Evolutionary conservation across 2,888 invertebrate species (phyloP).

Genomic region (Rhamnusium bicolor): DNA sequence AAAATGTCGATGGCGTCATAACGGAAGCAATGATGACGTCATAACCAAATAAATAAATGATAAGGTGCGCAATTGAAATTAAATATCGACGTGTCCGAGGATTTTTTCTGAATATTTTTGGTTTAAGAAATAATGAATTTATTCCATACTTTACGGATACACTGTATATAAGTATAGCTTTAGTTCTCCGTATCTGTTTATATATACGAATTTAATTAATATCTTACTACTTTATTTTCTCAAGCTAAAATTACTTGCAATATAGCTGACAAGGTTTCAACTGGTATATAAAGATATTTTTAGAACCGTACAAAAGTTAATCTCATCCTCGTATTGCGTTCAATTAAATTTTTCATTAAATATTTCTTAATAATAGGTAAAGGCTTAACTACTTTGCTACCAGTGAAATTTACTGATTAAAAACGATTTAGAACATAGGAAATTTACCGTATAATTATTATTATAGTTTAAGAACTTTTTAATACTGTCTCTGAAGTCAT

Average conservation of each 20-base stretch:
- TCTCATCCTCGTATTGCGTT: constrained; percentile 12
- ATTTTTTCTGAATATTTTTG: too few species aligned
- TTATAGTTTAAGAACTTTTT: constrained; percentile 16
- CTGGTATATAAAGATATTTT: neutral
- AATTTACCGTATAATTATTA: constrained; percentile 19
- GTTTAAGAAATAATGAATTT: too few species aligned
- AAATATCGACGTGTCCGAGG: too few species aligned
- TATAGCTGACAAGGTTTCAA: constrained; percentile 10
- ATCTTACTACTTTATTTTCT: neutral
- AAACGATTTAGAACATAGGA: constrained; percentile 1
- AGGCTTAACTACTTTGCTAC: neutral
- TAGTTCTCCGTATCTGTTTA: neutral
- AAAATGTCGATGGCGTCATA: too few species aligned
- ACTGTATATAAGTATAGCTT: too few species aligned
- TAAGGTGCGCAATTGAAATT: too few species aligned
- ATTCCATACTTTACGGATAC: too few species aligned
- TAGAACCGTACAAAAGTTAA: constrained; percentile 7
- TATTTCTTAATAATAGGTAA: constrained; percentile 7
- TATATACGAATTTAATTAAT: neutral
- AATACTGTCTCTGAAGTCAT: neutral
- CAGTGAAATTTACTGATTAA: constrained; percentile 11
- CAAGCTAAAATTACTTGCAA: neutral
- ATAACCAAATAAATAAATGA: too few species aligned
- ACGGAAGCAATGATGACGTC: too few species aligned
- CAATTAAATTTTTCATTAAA: constrained; percentile 28